Base-by-base conservation (phyloP, 2,797 vertebrate genomes). In the Catharus ustulatus region DNA sequence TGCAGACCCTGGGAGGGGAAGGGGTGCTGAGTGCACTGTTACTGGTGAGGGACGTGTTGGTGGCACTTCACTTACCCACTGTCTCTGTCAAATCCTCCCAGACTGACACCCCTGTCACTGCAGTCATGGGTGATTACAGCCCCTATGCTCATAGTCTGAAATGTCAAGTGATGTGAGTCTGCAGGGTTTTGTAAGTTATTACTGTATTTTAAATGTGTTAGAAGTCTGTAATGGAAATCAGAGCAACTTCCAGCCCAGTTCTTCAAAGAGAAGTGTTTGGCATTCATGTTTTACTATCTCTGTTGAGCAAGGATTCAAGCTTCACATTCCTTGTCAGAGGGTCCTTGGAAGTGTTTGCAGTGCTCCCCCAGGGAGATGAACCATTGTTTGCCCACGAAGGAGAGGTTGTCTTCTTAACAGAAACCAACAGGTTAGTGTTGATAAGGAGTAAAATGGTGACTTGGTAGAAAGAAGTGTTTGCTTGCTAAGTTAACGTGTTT, bases 381-480 rank as follows among this genome's bases (percentile, higher is more conserved):
- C 38, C 10, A 1, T 10, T 94, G 58, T 92, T 91, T 78, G 45
- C n/a, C 22, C 14, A 1, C 15, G 66, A 40, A 78, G 61, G 48
- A 93, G 73, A 90, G 38, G 10, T 21, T 36, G 74, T 69, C 58
- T 20, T 74, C 77, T 84, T 74, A 61, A 72, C 20, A 95, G 71
- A 75, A 69, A 11, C 42, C n/a, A 55, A 13, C 14, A n/a, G 13
- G 19, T 87, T 24, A 16, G 11, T 13, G 24, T 58, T 84, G 84
- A 63, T 87, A 89, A 87, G 58, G 46, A 85, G 73, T 84, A 38
- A 94, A 91, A 71, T n/a, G 6, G 54, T 68, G 58, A 72, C 58
- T 92, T 80, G 34, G 54, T 83, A 64, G 84, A 80, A 89, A 72
- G 82, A 85, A 76, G 58, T 72, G 66, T 64, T 78, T 80, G 34